These are phyloP conservation scores for Rosalia funebris DNA, from an alignment of 2,888 invertebrate genomes.

Conservation along the genomic window DNA sequence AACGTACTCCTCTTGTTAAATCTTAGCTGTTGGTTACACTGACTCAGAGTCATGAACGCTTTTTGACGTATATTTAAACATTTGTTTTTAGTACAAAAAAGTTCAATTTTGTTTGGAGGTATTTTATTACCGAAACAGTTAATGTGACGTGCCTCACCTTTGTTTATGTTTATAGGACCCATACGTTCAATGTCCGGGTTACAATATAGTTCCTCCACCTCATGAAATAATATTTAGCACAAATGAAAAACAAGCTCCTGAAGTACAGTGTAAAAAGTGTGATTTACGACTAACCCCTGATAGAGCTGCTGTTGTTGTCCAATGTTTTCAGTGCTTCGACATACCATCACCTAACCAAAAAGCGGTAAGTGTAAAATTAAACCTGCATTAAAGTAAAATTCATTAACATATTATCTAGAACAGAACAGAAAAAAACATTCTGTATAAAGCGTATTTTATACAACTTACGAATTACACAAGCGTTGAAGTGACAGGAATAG, in stretches of 20 bases:
- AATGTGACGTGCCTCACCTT: too few relatives aligned
- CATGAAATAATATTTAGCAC: conserved; percentile 32
- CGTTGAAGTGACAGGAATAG: conserved; percentile 33
- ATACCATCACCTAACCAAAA: conserved; percentile 36
- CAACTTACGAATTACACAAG: conserved; percentile 55
- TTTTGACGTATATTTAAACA: too few relatives aligned
- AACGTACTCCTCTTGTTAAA: too few relatives aligned
- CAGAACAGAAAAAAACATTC: conserved; percentile 46
- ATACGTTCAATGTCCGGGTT: conserved; percentile 42
- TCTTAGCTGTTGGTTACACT: too few relatives aligned
- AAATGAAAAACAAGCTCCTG: conserved; percentile 31
- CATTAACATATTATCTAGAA: conserved; percentile 45
- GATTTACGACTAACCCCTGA: conserved; percentile 56
- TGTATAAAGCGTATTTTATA: conserved; percentile 51
- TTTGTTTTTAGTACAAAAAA: too few relatives aligned
- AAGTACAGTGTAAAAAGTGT: conserved; percentile 56
- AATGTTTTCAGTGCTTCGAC: conserved; percentile 57
- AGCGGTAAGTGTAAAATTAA: conserved; percentile 37
- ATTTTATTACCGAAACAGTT: too few relatives aligned
- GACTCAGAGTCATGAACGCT: too few relatives aligned
- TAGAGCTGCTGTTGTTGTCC: conserved; percentile 53
- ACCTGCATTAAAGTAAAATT: conserved; percentile 16
- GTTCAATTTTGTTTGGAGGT: too few relatives aligned
- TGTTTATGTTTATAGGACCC: conserved; percentile 38
- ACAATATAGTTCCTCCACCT: conserved; percentile 33